These are phyloP conservation scores for Myiozetetes cayanensis DNA, from an alignment of 2,113 vertebrate species.

Conservation along the genomic window DNA sequence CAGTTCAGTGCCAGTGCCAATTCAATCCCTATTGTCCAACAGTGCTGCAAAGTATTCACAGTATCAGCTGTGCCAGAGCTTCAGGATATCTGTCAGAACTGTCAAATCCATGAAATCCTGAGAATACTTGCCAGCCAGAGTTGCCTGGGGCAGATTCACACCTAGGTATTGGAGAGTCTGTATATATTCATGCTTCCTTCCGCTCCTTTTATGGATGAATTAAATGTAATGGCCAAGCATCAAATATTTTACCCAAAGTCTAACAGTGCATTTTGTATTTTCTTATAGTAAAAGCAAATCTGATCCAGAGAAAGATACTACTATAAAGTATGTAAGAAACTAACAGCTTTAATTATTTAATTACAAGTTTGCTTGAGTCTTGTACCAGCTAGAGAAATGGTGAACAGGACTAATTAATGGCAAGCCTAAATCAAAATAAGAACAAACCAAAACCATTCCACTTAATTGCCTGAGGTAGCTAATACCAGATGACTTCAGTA, in stretches of 20 bases:
- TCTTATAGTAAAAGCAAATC: neutral
- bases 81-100: neutral
- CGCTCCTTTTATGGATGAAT: neutral
- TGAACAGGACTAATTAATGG: neutral
- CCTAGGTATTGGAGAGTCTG: neutral
- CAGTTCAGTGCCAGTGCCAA: neutral
- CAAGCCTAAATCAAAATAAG: neutral
- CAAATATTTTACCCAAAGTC: neutral
- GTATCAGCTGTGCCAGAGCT: neutral
- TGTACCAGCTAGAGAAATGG: neutral
- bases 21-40: neutral
- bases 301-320: neutral
- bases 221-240: neutral
- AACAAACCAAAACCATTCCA: neutral
- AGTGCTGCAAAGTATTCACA: neutral
- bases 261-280: neutral
- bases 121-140: neutral
- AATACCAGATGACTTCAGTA: neutral
- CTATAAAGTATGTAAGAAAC: neutral
- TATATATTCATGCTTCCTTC: neutral
- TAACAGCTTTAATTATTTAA: neutral
- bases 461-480: neutral
- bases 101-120: neutral
- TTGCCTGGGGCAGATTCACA: neutral
- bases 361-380: neutral